Evolutionary conservation across 2,797 vertebrate species (phyloP).

Genomic region (Adrianichthys oophorus): DNA sequence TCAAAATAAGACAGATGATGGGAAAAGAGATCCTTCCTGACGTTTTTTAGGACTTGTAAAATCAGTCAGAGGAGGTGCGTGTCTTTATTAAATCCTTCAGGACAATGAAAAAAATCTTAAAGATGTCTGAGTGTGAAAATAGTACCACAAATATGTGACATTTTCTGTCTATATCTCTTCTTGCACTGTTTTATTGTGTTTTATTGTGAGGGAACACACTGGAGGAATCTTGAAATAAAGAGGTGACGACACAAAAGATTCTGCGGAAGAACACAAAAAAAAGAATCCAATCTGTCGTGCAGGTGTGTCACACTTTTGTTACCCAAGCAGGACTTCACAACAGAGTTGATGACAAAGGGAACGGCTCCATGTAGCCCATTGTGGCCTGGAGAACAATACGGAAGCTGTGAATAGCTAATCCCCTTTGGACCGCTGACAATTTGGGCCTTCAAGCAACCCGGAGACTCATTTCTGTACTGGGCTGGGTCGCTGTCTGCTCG

Average conservation of each 20-base stretch:
- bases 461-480: slow-evolving; percentile 69
- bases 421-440: slow-evolving; percentile 77
- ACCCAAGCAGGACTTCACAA: slow-evolving; percentile 67
- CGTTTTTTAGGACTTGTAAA: slow-evolving; percentile 50
- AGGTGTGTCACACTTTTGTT: slow-evolving; percentile 78
- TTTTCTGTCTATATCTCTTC: not conserved
- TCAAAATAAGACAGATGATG: slow-evolving; percentile 73
- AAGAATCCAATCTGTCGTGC: slow-evolving; percentile 62
- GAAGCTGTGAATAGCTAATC: slow-evolving; percentile 78
- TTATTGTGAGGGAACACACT: not conserved
- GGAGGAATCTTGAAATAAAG: slow-evolving; percentile 60
- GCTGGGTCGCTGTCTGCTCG: slow-evolving; percentile 58
- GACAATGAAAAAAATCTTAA: too few relatives aligned
- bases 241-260: slow-evolving; percentile 44
- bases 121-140: too few relatives aligned
- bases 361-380: slow-evolving; percentile 74
- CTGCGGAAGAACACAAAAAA: slow-evolving; percentile 31
- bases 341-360: slow-evolving; percentile 73
- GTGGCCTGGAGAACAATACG: slow-evolving; percentile 74
- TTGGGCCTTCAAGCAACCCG: slow-evolving; percentile 75
- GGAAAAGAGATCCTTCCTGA: slow-evolving; percentile 44
- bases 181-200: slow-evolving; percentile 8
- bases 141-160: not conserved
- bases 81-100: slow-evolving; percentile 21
- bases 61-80: slow-evolving; percentile 17